phyloP scores from a whole-genome alignment of 2,113 vertebrate genomes.

The Chinchilla lanigera region DNA sequence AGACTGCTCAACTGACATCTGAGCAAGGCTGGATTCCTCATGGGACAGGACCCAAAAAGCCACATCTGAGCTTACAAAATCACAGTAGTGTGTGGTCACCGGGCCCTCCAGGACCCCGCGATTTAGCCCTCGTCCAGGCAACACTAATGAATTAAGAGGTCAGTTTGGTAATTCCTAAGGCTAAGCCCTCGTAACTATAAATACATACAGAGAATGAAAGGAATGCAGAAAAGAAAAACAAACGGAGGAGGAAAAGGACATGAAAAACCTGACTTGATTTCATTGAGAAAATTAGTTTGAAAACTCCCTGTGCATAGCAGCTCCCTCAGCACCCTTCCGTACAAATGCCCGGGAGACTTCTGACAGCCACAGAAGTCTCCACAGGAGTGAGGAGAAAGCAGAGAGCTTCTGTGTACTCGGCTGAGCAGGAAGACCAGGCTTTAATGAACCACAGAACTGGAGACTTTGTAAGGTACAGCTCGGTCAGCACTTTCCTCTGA shows the following conservation, averaged over 20 bases:
- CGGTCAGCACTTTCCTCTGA: slow-evolving; percentile 81
- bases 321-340: not conserved
- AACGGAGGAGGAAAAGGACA: not conserved
- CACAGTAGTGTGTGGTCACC: not conserved
- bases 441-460: slow-evolving; percentile 77
- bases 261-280: slow-evolving; percentile 46
- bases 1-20: not conserved
- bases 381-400: not conserved
- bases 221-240: slow-evolving; percentile 62
- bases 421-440: slow-evolving; percentile 68
- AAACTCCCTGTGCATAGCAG: not conserved
- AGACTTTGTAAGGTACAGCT: slow-evolving; percentile 77
- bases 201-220: slow-evolving; percentile 46
- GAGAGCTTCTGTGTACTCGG: slow-evolving; percentile 33
- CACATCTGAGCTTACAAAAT: not conserved
- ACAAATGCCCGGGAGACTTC: not conserved
- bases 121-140: not conserved
- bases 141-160: slow-evolving; percentile 50
- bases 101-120: not conserved
- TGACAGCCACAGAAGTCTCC: too few species aligned
- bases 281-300: slow-evolving; percentile 50
- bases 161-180: slow-evolving; percentile 50
- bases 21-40: not conserved
- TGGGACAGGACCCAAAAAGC: not conserved
- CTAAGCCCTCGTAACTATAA: slow-evolving; percentile 43